Evolutionary conservation across 2,113 vertebrate genomes (phyloP).

Genomic region (Xenotilapia leptura): DNA sequence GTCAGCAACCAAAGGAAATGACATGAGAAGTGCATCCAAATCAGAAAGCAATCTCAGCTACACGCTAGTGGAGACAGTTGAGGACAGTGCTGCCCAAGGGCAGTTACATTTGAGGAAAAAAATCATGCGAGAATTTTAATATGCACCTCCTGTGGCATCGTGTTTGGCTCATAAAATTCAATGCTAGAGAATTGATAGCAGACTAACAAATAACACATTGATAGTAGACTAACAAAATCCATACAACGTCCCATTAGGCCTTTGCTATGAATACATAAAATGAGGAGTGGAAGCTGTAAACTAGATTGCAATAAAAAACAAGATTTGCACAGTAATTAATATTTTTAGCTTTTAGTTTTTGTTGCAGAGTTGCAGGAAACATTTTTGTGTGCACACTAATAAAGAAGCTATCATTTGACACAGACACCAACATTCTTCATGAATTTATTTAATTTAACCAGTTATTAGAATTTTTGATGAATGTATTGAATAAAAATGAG

Average conservation of each 20-base stretch:
- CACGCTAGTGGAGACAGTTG: not conserved
- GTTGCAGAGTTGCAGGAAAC: not conserved
- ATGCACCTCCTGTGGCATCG: conserved; percentile 5
- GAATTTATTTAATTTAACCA: not conserved
- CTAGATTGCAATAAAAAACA: conserved; percentile 6
- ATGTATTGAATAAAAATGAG: not conserved
- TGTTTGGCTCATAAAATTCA: conserved; percentile 30
- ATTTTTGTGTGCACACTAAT: not conserved
- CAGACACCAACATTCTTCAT: not conserved
- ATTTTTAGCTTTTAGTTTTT: conserved; percentile 19
- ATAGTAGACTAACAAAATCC: conserved; percentile 31
- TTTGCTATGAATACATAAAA: conserved; percentile 21
- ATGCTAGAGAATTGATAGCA: not conserved
- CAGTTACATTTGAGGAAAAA: not conserved
- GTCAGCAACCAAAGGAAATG: not conserved
- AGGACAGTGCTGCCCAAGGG: not conserved
- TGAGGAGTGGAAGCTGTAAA: not conserved
- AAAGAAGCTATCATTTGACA: not conserved
- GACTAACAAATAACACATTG: conserved; percentile 10
- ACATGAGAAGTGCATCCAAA: not conserved
- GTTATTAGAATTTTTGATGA: not conserved
- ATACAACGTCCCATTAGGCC: not conserved
- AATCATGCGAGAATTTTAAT: conserved; percentile 19
- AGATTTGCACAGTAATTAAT: conserved; percentile 38
- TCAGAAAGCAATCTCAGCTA: not conserved